A percentile compares a stretch with the other conserved stretches of the same genome.
Conservation (phyloP, 1,140 invertebrate genomes). For the Drosophila mauritiana region DNA sequence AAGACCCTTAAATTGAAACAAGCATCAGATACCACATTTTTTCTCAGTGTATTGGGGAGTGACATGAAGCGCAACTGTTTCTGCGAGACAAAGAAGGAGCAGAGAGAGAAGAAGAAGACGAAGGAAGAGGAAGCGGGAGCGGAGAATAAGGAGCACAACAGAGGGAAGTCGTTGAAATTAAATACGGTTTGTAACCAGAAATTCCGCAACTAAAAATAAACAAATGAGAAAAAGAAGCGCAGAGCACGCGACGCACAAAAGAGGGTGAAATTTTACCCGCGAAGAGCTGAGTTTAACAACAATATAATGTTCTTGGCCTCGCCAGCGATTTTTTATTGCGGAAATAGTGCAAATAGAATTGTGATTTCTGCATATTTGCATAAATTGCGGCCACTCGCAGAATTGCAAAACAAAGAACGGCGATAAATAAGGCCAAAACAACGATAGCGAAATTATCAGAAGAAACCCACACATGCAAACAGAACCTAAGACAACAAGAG, state of each 20-base stretch:
- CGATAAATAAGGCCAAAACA: constrained; percentile 37
- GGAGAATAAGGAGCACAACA: constrained; percentile 27
- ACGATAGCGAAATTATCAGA: constrained; percentile 59
- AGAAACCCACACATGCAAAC: constrained; percentile 40
- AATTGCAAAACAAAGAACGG: constrained; percentile 49
- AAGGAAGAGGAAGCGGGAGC: neutral
- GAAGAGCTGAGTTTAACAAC: constrained; percentile 27
- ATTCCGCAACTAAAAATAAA: constrained; percentile 78
- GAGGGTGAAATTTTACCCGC: constrained; percentile 21
- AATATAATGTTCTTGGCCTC: constrained; percentile 19
- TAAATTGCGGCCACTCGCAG: constrained; percentile 53
- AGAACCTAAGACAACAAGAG: constrained; percentile 71
- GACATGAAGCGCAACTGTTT: constrained; percentile 67
- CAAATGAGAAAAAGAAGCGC: constrained; percentile 50
- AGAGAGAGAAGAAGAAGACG: constrained; percentile 3
- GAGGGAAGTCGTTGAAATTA: constrained; percentile 60
- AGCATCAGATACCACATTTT: too few relatives aligned
- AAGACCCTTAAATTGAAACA: too few relatives aligned
- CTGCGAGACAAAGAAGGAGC: constrained; percentile 52
- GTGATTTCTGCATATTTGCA: constrained; percentile 65
- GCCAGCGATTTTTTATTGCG: constrained; percentile 46
- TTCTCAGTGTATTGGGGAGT: constrained; percentile 6
- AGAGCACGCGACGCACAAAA: constrained; percentile 39
- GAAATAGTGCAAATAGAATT: constrained; percentile 56
- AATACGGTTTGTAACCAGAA: constrained; percentile 73